These are phyloP conservation scores for Copidosoma aretas DNA, from an alignment of 2,888 invertebrate genomes.

Conservation along the genomic window DNA sequence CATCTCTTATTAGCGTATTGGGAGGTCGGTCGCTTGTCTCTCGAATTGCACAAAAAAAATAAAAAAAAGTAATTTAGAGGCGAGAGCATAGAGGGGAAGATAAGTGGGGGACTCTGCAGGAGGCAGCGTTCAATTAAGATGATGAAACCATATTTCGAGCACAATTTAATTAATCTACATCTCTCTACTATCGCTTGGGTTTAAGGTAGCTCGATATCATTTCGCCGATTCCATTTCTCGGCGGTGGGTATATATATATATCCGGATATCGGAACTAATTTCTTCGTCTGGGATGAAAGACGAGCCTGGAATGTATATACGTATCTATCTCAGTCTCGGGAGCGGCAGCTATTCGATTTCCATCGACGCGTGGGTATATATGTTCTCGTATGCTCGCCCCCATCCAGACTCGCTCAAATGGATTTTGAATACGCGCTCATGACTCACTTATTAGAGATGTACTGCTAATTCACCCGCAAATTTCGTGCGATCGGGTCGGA, in stretches of 20 bases:
- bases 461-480: no score
- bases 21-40: neutral
- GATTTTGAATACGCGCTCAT: slow-evolving; percentile 19
- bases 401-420: neutral
- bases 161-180: slow-evolving; percentile 34
- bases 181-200: neutral
- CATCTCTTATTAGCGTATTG: slow-evolving; percentile 17
- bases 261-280: slow-evolving; percentile 31
- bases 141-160: slow-evolving; percentile 36
- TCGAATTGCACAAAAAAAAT: neutral
- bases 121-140: slow-evolving; percentile 29
- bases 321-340: no score
- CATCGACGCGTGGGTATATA: slow-evolving; percentile 15
- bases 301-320: neutral
- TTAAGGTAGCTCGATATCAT: slow-evolving; percentile 15
- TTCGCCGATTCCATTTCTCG: slow-evolving; percentile 27
- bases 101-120: neutral
- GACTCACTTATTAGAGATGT: slow-evolving; percentile 26
- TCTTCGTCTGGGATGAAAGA: slow-evolving; percentile 4
- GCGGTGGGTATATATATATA: no score
- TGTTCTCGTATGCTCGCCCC: no score
- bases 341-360: slow-evolving; percentile 20
- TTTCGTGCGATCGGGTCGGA: no score
- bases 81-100: neutral
- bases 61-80: neutral